These are phyloP conservation scores for Dipodomys stephensi DNA, from an alignment of 2,113 vertebrate genomes.

Conservation along the genomic window DNA sequence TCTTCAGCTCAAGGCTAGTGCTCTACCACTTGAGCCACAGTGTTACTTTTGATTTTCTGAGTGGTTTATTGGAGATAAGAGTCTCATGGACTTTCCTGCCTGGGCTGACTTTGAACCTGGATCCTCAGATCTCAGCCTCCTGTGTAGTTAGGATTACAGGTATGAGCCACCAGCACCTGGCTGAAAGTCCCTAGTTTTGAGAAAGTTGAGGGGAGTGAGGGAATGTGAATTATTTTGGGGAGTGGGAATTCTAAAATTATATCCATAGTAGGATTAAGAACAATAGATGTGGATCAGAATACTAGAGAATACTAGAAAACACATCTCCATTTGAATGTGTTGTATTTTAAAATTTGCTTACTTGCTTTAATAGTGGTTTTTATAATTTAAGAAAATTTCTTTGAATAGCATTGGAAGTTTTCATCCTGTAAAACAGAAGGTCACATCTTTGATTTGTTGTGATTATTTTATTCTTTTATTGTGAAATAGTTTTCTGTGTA, in stretches of 20 bases:
- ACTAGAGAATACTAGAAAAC: neutral
- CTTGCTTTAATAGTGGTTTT: neutral
- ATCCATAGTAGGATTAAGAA: neutral
- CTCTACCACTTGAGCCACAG: too few species aligned
- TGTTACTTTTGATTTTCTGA: too few species aligned
- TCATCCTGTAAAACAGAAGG: slow-evolving; percentile 46
- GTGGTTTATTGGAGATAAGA: too few species aligned
- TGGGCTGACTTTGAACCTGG: too few species aligned
- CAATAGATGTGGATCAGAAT: neutral
- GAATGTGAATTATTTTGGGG: neutral
- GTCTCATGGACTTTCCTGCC: too few species aligned
- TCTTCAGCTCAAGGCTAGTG: too few species aligned
- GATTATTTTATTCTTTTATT: slow-evolving; percentile 64
- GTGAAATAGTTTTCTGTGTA: slow-evolving; percentile 72
- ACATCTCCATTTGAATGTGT: neutral
- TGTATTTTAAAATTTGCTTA: neutral
- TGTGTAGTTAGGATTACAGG: too few species aligned
- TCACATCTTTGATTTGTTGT: slow-evolving; percentile 62
- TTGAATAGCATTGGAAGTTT: slow-evolving; percentile 45
- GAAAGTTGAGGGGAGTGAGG: neutral
- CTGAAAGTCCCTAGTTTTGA: neutral
- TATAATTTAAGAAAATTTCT: neutral
- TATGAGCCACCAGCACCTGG: too few species aligned
- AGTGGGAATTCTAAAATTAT: neutral
- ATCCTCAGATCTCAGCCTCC: too few species aligned